These are phyloP conservation scores for Ypsolopha sequella DNA, from an alignment of 2,888 invertebrate genomes.

Conservation along the genomic window DNA sequence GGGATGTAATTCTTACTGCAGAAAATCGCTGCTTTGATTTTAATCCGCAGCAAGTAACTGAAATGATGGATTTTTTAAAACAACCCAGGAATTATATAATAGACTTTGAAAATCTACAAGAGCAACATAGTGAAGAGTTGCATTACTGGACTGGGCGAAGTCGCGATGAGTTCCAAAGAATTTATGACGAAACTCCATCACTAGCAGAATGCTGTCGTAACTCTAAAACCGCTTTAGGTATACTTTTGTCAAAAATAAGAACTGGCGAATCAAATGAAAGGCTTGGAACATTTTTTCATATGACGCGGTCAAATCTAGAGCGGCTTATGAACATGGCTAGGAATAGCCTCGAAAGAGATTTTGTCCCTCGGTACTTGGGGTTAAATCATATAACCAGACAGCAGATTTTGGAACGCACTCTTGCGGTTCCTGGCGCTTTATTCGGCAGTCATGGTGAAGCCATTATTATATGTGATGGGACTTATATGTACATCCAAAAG, in stretches of 20 bases:
- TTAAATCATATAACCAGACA: conserved; percentile 4
- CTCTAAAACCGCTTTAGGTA: conserved; percentile 4
- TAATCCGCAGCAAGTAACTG: conserved; percentile 6
- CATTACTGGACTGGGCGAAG: conserved; percentile 3
- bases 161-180: conserved; percentile 5
- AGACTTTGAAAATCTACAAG: conserved; percentile 6
- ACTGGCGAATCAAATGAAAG: conserved; percentile 8
- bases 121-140: conserved; percentile 2
- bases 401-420: not conserved
- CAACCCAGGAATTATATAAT: conserved; percentile 4
- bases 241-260: conserved; percentile 7
- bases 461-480: conserved; percentile 3
- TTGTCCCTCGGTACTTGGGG: conserved; percentile 3
- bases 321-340: conserved; percentile 2
- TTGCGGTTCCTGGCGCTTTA: not conserved
- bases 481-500: conserved; percentile 4
- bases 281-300: conserved; percentile 3
- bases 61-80: conserved; percentile 7
- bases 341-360: conserved; percentile 3
- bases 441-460: not conserved
- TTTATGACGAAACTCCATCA: conserved; percentile 4
- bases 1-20: conserved; percentile 10
- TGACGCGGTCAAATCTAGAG: conserved; percentile 2
- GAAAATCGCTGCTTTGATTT: conserved; percentile 10
- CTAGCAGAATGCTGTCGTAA: conserved; percentile 4